These are phyloP conservation scores for Tethya wilhelma DNA, from an alignment of 37 sponge, comb jelly and placozoan genomes.

Conservation along the genomic window DNA sequence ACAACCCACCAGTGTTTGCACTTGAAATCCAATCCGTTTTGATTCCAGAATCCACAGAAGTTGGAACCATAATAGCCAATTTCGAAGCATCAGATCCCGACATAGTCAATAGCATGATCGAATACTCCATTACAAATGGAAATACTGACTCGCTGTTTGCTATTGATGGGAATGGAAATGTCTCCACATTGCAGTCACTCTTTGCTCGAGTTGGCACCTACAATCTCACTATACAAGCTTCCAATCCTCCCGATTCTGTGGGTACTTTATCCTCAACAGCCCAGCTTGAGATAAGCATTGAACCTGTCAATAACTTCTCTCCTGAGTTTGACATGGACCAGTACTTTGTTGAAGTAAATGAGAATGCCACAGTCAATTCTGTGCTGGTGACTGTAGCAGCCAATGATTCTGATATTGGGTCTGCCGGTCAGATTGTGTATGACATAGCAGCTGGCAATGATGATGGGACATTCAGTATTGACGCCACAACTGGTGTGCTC, in stretches of 20 bases:
- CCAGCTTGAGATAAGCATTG: constrained; percentile 26
- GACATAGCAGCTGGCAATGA: constrained; percentile 21
- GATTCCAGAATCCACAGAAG: constrained; percentile 39
- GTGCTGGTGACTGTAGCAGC: constrained; percentile 41
- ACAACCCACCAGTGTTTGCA: constrained; percentile 56
- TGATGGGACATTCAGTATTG: constrained; percentile 20
- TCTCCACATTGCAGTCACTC: constrained; percentile 4
- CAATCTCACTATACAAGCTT: constrained; percentile 6
- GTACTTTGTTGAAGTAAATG: constrained; percentile 32
- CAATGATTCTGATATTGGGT: constrained; percentile 47
- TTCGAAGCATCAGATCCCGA: constrained; percentile 54
- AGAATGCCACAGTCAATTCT: constrained; percentile 6
- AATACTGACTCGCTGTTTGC: constrained; percentile 15
- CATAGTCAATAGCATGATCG: constrained; percentile 24
- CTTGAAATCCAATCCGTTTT: not conserved
- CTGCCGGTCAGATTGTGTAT: constrained; percentile 22
- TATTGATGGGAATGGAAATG: constrained; percentile 28
- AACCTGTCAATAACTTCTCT: constrained; percentile 69
- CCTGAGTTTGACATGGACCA: constrained; percentile 43
- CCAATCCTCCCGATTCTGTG: constrained; percentile 12
- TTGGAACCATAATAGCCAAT: constrained; percentile 2
- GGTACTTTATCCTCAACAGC: constrained; percentile 33
- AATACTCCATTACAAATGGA: constrained; percentile 38
- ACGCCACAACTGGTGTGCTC: constrained; percentile 48
- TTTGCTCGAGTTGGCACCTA: constrained; percentile 4